Percentiles rank a stretch among this genome's conserved stretches.
Evolutionary conservation across 2,888 invertebrate genomes (phyloP).

Genomic region (Tachina fera): DNA sequence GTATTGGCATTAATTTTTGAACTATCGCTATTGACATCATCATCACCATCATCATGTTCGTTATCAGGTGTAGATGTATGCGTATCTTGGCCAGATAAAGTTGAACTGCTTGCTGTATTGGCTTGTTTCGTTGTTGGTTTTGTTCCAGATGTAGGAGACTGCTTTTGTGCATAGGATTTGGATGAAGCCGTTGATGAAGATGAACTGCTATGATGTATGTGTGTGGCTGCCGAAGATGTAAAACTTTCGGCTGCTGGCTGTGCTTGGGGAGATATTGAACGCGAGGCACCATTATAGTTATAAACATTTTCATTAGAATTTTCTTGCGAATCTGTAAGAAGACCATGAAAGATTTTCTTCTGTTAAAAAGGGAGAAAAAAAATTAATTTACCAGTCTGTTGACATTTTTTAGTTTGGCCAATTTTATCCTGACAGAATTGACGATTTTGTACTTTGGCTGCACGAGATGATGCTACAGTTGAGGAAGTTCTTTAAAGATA

Average conservation of each 20-base stretch:
- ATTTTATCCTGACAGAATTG: conserved; percentile 81
- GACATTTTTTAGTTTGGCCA: conserved; percentile 77
- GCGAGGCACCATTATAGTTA: conserved; percentile 69
- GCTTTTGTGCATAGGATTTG: conserved; percentile 50
- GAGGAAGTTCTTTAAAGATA: conserved; percentile 78
- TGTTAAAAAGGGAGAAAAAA: not conserved
- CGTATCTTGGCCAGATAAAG: conserved; percentile 20
- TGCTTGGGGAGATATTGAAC: conserved; percentile 51
- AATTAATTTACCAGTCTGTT: conserved; percentile 74
- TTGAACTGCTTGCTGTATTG: conserved; percentile 30
- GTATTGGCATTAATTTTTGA: conserved; percentile 40
- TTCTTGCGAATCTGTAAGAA: conserved; percentile 67
- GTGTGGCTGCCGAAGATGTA: conserved; percentile 60
- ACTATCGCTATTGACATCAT: conserved; percentile 22
- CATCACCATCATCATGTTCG: not conserved
- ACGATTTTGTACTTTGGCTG: conserved; percentile 82
- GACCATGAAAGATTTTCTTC: conserved; percentile 36
- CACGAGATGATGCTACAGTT: conserved; percentile 80
- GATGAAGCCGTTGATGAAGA: conserved; percentile 35
- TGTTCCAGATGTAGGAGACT: conserved; percentile 18
- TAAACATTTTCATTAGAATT: conserved; percentile 73
- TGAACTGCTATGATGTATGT: conserved; percentile 59
- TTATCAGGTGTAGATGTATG: conserved; percentile 17
- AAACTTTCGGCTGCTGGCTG: conserved; percentile 60
- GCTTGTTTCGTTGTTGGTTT: conserved; percentile 50